These are phyloP conservation scores for Glyptemys insculpta DNA, from an alignment of 2,797 vertebrate species.

Conservation along the genomic window DNA sequence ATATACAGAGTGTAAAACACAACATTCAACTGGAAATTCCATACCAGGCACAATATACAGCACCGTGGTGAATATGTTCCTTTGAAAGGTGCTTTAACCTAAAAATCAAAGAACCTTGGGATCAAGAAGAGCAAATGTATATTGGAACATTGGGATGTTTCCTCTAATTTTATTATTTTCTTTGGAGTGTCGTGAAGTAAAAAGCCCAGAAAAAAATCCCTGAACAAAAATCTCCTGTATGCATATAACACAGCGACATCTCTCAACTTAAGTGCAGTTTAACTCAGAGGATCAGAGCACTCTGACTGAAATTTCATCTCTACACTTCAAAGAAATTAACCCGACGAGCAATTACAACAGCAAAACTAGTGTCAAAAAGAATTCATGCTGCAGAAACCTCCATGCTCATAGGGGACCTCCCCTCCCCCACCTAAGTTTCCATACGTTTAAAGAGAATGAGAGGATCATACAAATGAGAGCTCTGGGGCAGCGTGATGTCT, in stretches of 20 bases:
- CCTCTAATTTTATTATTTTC: slow-evolving; percentile 32
- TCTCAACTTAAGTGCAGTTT: background rate
- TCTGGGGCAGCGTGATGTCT: background rate
- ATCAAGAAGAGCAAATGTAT: slow-evolving; percentile 23
- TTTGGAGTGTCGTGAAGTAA: background rate
- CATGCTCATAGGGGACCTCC: background rate
- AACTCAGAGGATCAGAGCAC: background rate
- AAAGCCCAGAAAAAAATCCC: background rate
- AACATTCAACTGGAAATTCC: background rate
- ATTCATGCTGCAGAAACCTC: slow-evolving; percentile 16
- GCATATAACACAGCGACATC: background rate
- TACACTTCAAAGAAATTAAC: slow-evolving; percentile 44
- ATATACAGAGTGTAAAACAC: background rate
- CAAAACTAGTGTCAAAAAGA: slow-evolving; percentile 28
- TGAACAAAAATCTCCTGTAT: background rate
- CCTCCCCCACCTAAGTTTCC: background rate
- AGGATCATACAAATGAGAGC: background rate
- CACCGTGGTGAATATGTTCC: background rate
- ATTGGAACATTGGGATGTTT: slow-evolving; percentile 14
- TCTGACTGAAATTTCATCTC: slow-evolving; percentile 20
- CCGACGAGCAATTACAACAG: background rate
- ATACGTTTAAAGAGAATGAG: background rate
- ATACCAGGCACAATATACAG: slow-evolving; percentile 2
- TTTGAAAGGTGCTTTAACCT: slow-evolving; percentile 52
- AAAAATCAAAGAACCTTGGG: slow-evolving; percentile 34